phyloP scores from a whole-genome alignment of 2,113 vertebrate species.

The Tapirus terrestris region DNA sequence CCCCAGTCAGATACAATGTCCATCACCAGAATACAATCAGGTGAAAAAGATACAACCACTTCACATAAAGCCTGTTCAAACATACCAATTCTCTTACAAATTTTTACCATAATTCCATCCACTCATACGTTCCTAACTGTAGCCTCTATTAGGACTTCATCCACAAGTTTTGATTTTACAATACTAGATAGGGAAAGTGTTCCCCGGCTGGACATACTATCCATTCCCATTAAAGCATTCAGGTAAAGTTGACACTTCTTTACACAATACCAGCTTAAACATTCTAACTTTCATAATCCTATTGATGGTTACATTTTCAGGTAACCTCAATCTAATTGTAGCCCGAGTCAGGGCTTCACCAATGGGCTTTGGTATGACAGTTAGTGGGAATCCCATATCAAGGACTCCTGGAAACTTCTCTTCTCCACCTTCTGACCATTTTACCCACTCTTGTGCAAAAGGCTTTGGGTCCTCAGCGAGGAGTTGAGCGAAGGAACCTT shows the following conservation, averaged over 20 bases:
- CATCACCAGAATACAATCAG: background rate
- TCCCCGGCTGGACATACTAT: background rate
- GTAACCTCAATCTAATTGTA: background rate
- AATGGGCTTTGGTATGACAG: background rate
- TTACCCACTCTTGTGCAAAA: background rate
- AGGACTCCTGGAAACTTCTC: background rate
- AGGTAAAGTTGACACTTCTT: background rate
- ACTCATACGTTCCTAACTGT: background rate
- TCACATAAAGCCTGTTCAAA: background rate
- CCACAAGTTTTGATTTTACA: background rate
- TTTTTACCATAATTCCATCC: background rate
- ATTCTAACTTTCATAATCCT: background rate
- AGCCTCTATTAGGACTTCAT: background rate
- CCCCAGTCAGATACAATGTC: background rate
- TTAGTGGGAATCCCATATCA: background rate
- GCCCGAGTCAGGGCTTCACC: background rate
- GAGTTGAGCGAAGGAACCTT: background rate
- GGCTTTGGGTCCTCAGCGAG: background rate
- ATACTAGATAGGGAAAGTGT: background rate
- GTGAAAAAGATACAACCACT: background rate
- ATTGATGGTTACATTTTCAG: background rate
- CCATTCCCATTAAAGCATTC: background rate
- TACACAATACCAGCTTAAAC: background rate
- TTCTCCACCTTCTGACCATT: background rate
- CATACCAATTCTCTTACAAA: background rate